phyloP scores from a whole-genome alignment of 2,888 invertebrate genomes.

The Tiphia femorata region DNA sequence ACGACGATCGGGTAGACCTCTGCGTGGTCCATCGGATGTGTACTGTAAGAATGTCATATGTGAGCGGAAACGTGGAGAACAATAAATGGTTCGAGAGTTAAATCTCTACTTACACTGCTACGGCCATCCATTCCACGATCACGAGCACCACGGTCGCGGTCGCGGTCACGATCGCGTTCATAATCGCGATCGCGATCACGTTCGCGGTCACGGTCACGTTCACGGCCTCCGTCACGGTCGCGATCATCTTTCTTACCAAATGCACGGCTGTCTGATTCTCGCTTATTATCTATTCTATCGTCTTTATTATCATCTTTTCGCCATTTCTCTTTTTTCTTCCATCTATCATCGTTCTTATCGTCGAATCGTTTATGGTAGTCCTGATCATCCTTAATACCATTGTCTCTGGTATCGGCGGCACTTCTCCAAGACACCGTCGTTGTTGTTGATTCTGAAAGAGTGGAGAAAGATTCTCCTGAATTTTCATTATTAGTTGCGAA shows the following conservation, averaged over 20 bases:
- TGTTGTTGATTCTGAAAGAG: too few relatives aligned
- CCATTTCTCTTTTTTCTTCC: conserved; percentile 26
- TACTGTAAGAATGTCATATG: too few relatives aligned
- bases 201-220: conserved; percentile 49
- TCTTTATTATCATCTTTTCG: conserved; percentile 28
- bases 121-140: conserved; percentile 36
- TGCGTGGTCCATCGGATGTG: conserved; percentile 46
- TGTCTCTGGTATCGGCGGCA: conserved; percentile 22
- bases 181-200: conserved; percentile 32
- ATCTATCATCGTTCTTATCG: conserved; percentile 18
- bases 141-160: conserved; percentile 14
- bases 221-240: conserved; percentile 43
- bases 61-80: too few relatives aligned
- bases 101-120: too few relatives aligned
- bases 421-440: conserved; percentile 48
- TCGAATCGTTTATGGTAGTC: conserved; percentile 34
- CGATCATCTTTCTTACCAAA: conserved; percentile 29
- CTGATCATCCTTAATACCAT: conserved; percentile 33
- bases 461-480: too few relatives aligned
- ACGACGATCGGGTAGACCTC: conserved; percentile 52
- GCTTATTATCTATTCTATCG: conserved; percentile 31
- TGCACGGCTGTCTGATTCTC: conserved; percentile 43
- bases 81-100: too few relatives aligned
- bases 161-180: conserved; percentile 32
- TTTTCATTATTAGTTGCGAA: too few relatives aligned